Conservation (phyloP, 2,888 invertebrate species). For the Caradrina clavipalpis region DNA sequence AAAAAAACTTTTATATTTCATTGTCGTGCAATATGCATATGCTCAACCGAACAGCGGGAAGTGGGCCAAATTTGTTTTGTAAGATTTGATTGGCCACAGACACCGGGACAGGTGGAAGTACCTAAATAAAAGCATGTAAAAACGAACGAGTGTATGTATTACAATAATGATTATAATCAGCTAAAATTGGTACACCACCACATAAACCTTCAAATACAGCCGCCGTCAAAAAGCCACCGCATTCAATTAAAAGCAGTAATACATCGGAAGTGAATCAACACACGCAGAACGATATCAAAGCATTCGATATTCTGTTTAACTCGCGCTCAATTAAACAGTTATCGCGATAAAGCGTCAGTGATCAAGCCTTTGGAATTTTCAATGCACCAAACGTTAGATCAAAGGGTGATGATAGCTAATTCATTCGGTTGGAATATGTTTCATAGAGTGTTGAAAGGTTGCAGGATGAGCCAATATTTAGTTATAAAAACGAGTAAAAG, state of each 20-base stretch:
- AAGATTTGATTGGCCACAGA: too few species aligned
- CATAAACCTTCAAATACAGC: background rate
- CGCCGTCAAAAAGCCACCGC: slow-evolving; percentile 18
- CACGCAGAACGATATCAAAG: slow-evolving; percentile 73
- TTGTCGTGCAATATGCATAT: too few species aligned
- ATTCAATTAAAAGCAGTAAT: slow-evolving; percentile 54
- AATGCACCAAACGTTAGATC: slow-evolving; percentile 83
- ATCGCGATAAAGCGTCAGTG: slow-evolving; percentile 79
- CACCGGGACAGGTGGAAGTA: too few species aligned
- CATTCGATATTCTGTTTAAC: slow-evolving; percentile 78
- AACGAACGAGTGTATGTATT: too few species aligned
- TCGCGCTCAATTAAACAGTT: slow-evolving; percentile 81
- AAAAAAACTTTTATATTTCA: too few species aligned
- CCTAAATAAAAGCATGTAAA: too few species aligned
- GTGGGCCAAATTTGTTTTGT: too few species aligned
- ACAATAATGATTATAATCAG: too few species aligned
- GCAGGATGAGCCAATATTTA: slow-evolving; percentile 40
- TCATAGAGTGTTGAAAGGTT: slow-evolving; percentile 48
- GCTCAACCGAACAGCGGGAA: too few species aligned
- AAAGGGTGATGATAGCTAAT: slow-evolving; percentile 81
- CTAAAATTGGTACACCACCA: too few species aligned
- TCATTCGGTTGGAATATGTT: slow-evolving; percentile 82
- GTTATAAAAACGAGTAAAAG: background rate
- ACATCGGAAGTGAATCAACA: slow-evolving; percentile 56
- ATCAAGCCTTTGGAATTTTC: slow-evolving; percentile 80